These are phyloP conservation scores for Prosapia bicincta DNA, from an alignment of 2,888 invertebrate species.

Conservation along the genomic window DNA sequence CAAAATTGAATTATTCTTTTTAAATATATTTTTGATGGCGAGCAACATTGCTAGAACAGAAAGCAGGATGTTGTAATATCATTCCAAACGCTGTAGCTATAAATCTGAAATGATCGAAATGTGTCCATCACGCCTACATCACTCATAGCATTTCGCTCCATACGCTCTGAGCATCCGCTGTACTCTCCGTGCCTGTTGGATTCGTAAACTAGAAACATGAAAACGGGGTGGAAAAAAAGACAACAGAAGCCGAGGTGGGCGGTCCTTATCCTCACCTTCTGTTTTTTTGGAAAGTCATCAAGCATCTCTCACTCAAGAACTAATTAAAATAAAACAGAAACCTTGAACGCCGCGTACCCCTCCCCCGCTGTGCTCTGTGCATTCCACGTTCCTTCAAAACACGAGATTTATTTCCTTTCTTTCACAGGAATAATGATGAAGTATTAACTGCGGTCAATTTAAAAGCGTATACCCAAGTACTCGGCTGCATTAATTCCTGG, in stretches of 20 bases:
- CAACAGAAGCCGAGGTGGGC: not conserved
- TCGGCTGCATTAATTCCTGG: not conserved
- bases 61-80: no score
- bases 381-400: not conserved
- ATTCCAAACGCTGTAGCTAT: no score
- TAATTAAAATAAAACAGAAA: constrained; percentile 2
- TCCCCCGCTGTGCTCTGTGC: not conserved
- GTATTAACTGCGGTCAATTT: not conserved
- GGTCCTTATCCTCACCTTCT: not conserved
- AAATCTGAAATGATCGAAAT: no score
- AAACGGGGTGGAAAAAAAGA: no score
- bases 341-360: not conserved
- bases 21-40: no score
- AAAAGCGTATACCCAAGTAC: not conserved
- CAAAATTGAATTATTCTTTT: no score
- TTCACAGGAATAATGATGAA: not conserved
- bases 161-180: no score
- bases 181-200: no score
- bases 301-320: not conserved
- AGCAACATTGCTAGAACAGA: no score
- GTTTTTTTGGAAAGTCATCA: not conserved
- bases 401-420: not conserved
- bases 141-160: no score
- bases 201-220: no score
- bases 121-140: no score